Conservation (phyloP, 2,888 invertebrate species). For the Cyclophora albipunctata region DNA sequence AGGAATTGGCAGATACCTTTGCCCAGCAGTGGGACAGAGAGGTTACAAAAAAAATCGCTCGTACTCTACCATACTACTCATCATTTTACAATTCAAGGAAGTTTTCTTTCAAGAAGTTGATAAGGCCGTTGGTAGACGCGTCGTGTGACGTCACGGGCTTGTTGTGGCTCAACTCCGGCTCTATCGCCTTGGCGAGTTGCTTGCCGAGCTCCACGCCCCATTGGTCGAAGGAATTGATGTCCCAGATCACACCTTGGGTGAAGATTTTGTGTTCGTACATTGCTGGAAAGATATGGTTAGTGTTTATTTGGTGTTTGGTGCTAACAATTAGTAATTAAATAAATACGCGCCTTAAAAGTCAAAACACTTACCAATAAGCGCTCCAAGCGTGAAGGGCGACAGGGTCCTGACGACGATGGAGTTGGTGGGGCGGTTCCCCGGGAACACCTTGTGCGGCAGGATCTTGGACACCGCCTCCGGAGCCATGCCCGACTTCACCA, state of each 20-base stretch:
- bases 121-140: conserved; percentile 96
- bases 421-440: conserved; percentile 98
- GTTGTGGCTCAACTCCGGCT: conserved; percentile 88
- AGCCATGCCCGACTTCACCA: conserved; percentile 85
- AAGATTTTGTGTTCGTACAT: conserved; percentile 99
- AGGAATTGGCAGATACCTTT: too few species aligned
- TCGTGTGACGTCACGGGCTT: conserved; percentile 87
- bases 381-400: conserved; percentile 94
- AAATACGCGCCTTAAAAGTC: too few species aligned
- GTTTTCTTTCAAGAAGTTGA: conserved; percentile 91
- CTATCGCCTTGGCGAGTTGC: conserved; percentile 98
- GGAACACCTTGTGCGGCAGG: conserved; percentile 96
- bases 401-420: conserved; percentile 94
- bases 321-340: conserved; percentile 4
- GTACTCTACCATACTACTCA: too few species aligned
- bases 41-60: too few species aligned
- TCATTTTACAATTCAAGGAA: conserved; percentile 23
- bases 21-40: too few species aligned
- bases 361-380: conserved; percentile 85
- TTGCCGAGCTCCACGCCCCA: conserved; percentile 99
- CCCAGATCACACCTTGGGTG: conserved; percentile 98
- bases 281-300: conserved; percentile 72
- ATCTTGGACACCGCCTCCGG: conserved; percentile 85
- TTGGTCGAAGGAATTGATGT: conserved; percentile 99
- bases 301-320: not conserved